Conservation (phyloP, 1,140 invertebrate genomes). For the Melitaea cinxia region DNA sequence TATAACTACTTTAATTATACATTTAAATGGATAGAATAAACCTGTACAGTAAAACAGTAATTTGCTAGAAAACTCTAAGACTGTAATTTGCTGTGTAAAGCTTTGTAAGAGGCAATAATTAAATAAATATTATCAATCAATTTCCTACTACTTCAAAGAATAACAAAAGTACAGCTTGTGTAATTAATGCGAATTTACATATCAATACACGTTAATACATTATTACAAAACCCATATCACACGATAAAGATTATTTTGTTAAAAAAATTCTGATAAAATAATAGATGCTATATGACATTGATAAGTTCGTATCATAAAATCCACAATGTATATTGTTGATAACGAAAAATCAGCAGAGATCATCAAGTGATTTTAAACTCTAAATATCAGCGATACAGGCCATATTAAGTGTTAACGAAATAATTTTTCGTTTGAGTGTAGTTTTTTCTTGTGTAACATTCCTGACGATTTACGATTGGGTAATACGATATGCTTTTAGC, state of each 20-base stretch:
- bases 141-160: no score
- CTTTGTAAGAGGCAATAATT: no score
- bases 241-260: constrained; percentile 45
- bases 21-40: no score
- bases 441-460: constrained; percentile 7
- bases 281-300: constrained; percentile 28
- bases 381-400: not conserved
- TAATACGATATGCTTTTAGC: constrained; percentile 9
- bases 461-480: not conserved
- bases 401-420: not conserved
- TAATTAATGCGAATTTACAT: not conserved
- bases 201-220: constrained; percentile 34
- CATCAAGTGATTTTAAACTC: constrained; percentile 6
- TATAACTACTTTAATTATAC: no score
- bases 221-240: constrained; percentile 38
- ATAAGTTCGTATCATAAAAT: no score
- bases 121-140: no score
- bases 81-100: no score
- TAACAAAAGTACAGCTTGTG: no score
- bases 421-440: not conserved
- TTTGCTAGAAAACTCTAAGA: not conserved
- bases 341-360: not conserved
- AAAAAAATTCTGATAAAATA: constrained; percentile 41
- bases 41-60: no score
- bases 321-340: not conserved